Evolutionary conservation across 2,797 vertebrate species (phyloP), one percentile per base, ranked within the genome.

Genomic region (Nannoperca obscura): DNA sequence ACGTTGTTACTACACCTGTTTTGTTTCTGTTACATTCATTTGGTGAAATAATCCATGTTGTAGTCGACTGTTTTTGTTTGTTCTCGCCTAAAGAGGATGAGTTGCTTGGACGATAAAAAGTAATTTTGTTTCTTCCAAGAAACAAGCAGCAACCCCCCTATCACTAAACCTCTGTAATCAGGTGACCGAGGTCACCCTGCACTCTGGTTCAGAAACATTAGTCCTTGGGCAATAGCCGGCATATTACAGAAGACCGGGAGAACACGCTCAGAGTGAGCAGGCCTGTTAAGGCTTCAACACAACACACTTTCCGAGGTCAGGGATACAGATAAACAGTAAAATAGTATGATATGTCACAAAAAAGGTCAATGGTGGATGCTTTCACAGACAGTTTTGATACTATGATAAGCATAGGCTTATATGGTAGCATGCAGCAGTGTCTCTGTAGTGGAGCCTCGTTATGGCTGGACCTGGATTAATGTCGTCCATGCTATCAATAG

Each of bases 211-310:
- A 20, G 74, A 82, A 84, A 88, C 84, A 86, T 86, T 75, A 78
- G 80, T 84, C 85, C 83, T 84, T 68, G 74, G 88, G 84, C 74
- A 67, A 86, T 52, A 50, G 49, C 19, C 2, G 38, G 80, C 44
- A 82, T 75, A 88, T 86, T 65, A 86, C 61, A 81, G 42, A 73
- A 77, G 80, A 81, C 58, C 77, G 78, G 42, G 80, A 40, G 69
- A 80, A 49, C 71, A 74, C 0, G 7, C 14, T 2, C 50, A 66
- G 62, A 47, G 27, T 36, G 53, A 77, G 47, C 27, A 19, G 57
- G 64, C 49, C 19, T 30, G n/a, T 54, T 69, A 38, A 53, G 57
- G 64, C 55, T 61, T 61, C 36, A 50, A 24, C 77, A 59, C 24
- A 30, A 22, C 24, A 36, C 17, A 24, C 14, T 34, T 57, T 57